Base-by-base conservation (phyloP, 2,888 invertebrate genomes). In the Drosophila fungiperda region DNA sequence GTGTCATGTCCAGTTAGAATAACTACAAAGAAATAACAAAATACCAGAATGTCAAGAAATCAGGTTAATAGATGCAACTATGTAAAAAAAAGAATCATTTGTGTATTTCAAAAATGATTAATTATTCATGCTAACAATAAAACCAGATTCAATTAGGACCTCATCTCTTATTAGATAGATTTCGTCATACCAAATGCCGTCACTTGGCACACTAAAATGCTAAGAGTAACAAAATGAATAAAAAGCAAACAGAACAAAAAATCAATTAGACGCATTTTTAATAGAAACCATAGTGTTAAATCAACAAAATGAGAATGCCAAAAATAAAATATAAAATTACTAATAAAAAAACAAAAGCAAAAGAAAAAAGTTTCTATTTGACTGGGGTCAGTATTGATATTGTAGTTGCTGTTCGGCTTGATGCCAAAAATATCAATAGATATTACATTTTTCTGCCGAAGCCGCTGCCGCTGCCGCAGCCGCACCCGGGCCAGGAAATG, bases 361-460 rank as follows among this genome's bases (percentile, higher is more conserved):
- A 61, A 49, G 12, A 11, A 36, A 8, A 48, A 33, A 35, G 15
- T 53, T 33, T 20, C 42, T 32, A 20, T 77, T 67, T 63, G 38
- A 65, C 68, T 69, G 59, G 63, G 75, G 57, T 79, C 64, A 78
- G 61, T 45, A 64, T 63, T 73, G 52, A 48, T 60, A 45, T 66
- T 61, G 53, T 50, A 48, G 35, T 60, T 65, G 23, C 59, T 58
- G 48, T 52, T 60, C 72, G 78, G 76, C 70, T 57, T 65, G 52
- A 42, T 80, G 87, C 89, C 89, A 84, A 84, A 87, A 84, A 82
- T 81, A 81, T 76, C 73, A 68, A 68, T 64, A 71, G 61, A 78
- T 78, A 81, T 78, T 82, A 83, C 57, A 83, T 81, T 79, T 74
- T 73, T 49, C 20, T 63, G 11, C 5, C 45, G 54, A 54, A 65